These are phyloP conservation scores for Phytoseiulus persimilis DNA, from an alignment of 2,888 invertebrate genomes.

Conservation along the genomic window DNA sequence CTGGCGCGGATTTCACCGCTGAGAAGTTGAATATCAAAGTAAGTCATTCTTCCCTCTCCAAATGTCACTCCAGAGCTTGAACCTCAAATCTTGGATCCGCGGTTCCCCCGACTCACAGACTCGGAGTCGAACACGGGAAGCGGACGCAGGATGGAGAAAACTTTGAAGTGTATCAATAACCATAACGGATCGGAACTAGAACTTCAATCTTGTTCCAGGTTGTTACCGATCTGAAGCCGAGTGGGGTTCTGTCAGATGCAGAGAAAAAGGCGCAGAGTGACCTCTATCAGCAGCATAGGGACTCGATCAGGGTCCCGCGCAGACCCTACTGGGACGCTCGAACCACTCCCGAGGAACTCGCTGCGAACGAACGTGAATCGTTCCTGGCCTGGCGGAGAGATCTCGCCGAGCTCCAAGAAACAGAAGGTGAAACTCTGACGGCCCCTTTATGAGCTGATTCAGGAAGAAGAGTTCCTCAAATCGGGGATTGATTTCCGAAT, in stretches of 20 bases:
- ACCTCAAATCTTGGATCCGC: too few relatives aligned
- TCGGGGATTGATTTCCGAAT: neutral
- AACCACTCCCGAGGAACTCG: conserved; percentile 70
- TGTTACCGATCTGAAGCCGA: conserved; percentile 11
- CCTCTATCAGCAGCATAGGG: neutral
- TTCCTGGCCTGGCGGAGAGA: conserved; percentile 85
- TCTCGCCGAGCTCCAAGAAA: conserved; percentile 57
- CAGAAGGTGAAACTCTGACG: neutral
- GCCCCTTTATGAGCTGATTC: conserved; percentile 41
- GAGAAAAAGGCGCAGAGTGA: conserved; percentile 6
- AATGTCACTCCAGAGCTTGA: neutral
- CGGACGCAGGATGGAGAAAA: neutral
- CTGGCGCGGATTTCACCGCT: conserved; percentile 76
- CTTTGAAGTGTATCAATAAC: too few relatives aligned
- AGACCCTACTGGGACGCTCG: conserved; percentile 69
- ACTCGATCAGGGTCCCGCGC: conserved; percentile 65
- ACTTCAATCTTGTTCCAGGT: neutral
- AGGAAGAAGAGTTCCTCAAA: conserved; percentile 37
- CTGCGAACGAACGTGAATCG: conserved; percentile 66
- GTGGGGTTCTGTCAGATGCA: conserved; percentile 25
- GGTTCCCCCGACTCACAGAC: too few relatives aligned
- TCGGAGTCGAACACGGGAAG: too few relatives aligned
- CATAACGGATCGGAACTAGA: too few relatives aligned
- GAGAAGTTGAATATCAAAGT: conserved; percentile 48
- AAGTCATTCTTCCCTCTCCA: conserved; percentile 9